Base-by-base conservation (phyloP, 2,113 vertebrate genomes). In the Vombatus ursinus region DNA sequence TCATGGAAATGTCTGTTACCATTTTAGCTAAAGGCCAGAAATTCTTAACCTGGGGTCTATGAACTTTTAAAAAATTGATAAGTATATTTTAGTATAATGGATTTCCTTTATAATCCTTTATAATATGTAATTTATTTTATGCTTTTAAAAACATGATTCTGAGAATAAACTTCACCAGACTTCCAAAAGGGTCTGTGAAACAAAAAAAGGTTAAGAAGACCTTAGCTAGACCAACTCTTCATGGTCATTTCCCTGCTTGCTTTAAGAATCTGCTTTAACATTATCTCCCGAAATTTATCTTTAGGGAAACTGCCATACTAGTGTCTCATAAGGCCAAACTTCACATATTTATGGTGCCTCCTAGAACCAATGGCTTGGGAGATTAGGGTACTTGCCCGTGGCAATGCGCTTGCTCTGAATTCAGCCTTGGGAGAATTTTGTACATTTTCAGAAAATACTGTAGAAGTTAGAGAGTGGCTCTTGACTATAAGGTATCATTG, bases 341-440 rank as follows among this genome's bases (percentile, higher is more conserved):
- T 52, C 44, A 52, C 24, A 28, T 96, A 92, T 91, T 95, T 94
- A 53, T 94, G 94, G 89, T 94, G 92, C 95, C 89, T 93, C 92
- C 91, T 24, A 94, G 95, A 89, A 93, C 52, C 84, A 93, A 12
- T 96, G 94, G 48, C 0, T 48, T 31, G 48, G 68, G 57, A 89
- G 91, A 92, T 47, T 54, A 47, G 91, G 26, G 47, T 47, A 91
- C 48, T 50, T 19, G 94, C 93, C 26, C 90, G 94, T 97, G 94
- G 54, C 53, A 96, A 92, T 97, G 54, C 95, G 50, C 68, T 93
- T 96, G 92, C 37, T 90, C 89, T 95, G 96, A 93, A 57, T 97
- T 98, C 94, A 93, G 94, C 97, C 97, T 98, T 28, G 96, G 93
- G 24, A 94, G 89, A 96, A 95, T 95, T 97, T 95, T n/a, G 47